These are phyloP conservation scores for Heteronetta atricapilla DNA, from an alignment of 2,113 vertebrate genomes.

Conservation along the genomic window DNA sequence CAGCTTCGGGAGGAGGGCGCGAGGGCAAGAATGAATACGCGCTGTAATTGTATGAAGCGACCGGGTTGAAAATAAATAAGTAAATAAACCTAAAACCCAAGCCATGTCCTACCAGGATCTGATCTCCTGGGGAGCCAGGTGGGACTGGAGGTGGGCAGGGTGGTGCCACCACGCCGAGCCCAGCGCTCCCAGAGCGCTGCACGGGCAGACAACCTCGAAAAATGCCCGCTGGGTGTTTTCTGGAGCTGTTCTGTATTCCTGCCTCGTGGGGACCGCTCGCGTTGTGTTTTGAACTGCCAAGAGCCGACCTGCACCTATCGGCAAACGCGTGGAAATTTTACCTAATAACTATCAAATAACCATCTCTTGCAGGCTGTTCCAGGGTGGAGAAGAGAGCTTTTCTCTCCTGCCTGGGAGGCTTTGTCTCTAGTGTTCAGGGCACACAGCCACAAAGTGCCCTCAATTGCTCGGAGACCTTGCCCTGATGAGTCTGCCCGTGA, in stretches of 20 bases:
- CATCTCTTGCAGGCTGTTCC: conserved; percentile 1
- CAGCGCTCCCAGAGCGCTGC: neutral
- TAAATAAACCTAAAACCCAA: rapidly evolving
- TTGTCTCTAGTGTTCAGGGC: conserved; percentile 2
- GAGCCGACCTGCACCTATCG: neutral
- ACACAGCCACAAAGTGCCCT: neutral
- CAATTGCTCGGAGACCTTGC: neutral
- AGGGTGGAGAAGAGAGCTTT: conserved; percentile 56
- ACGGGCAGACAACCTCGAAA: conserved; percentile 13
- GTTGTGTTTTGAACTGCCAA: conserved; percentile 29
- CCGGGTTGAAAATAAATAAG: neutral
- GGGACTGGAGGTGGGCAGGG: neutral
- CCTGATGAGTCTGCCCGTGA: neutral
- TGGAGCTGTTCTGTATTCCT: neutral
- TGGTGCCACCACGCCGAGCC: neutral
- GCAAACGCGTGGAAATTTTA: conserved; percentile 44
- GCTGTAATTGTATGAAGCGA: neutral
- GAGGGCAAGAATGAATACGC: conserved; percentile 6
- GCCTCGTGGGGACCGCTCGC: neutral
- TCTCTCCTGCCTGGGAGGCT: conserved; percentile 32
- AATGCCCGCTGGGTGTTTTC: conserved; percentile 6
- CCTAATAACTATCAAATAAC: conserved; percentile 61
- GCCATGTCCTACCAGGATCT: too few relatives aligned
- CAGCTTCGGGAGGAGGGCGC: neutral
- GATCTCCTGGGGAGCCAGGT: neutral